Evolutionary conservation across 2,888 invertebrate species (phyloP).

Genomic region (Mactromeris polynyma): DNA sequence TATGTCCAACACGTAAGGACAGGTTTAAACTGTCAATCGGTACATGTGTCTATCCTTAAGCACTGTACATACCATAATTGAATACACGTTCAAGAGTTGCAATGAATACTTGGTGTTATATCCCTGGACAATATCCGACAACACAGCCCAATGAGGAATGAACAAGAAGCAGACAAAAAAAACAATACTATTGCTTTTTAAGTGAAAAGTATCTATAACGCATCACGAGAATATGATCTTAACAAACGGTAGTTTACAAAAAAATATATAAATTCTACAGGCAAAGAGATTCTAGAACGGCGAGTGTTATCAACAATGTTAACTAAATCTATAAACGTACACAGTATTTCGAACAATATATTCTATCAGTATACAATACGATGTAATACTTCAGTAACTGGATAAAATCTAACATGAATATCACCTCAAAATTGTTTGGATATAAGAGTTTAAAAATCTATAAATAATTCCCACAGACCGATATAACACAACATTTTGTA

Average conservation of each 20-base stretch:
- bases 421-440: not conserved
- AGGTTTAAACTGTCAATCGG: not conserved
- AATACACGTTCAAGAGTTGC: not conserved
- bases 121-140: not conserved
- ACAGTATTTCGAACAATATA: not conserved
- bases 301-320: not conserved
- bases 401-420: not conserved
- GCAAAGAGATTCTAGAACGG: not conserved
- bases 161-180: not conserved
- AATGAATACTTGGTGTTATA: not conserved
- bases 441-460: not conserved
- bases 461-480: not conserved
- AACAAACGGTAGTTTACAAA: not conserved
- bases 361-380: not conserved
- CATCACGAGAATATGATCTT: not conserved
- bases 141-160: not conserved
- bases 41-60: not conserved
- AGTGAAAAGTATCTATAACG: not conserved
- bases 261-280: constrained; percentile 8
- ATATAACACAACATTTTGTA: not conserved
- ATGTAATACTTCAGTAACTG: not conserved
- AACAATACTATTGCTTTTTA: not conserved
- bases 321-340: not conserved
- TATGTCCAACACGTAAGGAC: not conserved
- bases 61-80: not conserved